A percentile compares a stretch with the other conserved stretches of the same genome.
These are phyloP conservation scores for Misgurnus mizolepis DNA, from an alignment of 2,113 vertebrate genomes.

Conservation along the genomic window DNA sequence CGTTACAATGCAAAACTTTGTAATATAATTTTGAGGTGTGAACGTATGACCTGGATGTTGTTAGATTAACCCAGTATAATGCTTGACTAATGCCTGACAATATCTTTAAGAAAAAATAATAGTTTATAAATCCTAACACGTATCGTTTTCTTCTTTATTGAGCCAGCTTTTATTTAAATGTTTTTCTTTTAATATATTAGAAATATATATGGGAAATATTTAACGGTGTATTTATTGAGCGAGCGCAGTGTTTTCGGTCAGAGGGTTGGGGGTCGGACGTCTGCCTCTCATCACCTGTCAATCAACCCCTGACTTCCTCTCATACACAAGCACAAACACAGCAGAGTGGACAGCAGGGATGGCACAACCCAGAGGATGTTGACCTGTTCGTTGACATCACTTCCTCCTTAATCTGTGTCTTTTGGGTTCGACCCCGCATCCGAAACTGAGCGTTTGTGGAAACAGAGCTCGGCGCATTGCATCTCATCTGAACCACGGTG, in stretches of 20 bases:
- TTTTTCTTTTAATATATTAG: slow-evolving; percentile 64
- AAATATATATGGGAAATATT: slow-evolving; percentile 79
- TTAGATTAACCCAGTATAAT: slow-evolving; percentile 68
- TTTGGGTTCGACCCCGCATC: neutral
- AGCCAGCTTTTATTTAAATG: slow-evolving; percentile 79
- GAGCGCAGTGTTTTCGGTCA: slow-evolving; percentile 20
- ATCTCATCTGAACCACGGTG: slow-evolving; percentile 66
- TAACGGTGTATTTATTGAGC: slow-evolving; percentile 82
- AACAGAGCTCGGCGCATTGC: slow-evolving; percentile 55
- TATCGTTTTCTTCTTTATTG: slow-evolving; percentile 67
- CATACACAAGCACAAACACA: slow-evolving; percentile 71
- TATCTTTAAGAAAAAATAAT: slow-evolving; percentile 71
- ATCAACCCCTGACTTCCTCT: slow-evolving; percentile 59
- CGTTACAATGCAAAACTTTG: neutral
- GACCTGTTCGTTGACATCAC: neutral
- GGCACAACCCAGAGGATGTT: neutral
- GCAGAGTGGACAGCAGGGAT: slow-evolving; percentile 53
- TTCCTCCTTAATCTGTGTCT: neutral
- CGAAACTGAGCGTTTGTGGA: neutral
- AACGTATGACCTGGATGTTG: neutral
- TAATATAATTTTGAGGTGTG: neutral
- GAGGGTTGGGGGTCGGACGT: slow-evolving; percentile 33
- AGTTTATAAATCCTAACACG: slow-evolving; percentile 80
- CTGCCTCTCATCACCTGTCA: slow-evolving; percentile 46
- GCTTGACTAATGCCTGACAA: slow-evolving; percentile 83